Conservation (phyloP, 2,888 invertebrate genomes). For the Lasius platythorax region DNA sequence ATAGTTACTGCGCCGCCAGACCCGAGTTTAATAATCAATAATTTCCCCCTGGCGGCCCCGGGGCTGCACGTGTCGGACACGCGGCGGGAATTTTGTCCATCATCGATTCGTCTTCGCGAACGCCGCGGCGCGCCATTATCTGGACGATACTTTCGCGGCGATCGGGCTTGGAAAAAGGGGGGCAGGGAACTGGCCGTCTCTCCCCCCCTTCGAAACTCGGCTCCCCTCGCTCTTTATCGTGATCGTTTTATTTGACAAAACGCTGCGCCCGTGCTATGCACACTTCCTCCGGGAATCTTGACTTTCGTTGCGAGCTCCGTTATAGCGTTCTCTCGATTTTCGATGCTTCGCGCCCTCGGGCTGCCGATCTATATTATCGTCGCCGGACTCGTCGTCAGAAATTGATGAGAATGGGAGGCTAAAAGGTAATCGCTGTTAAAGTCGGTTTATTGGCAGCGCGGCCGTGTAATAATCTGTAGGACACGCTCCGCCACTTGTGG, state of each 20-base stretch:
- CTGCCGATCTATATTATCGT: slow-evolving; percentile 53
- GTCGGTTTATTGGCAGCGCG: slow-evolving; percentile 18
- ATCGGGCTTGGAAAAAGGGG: background rate
- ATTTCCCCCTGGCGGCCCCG: slow-evolving; percentile 76
- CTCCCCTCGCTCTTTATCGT: slow-evolving; percentile 58
- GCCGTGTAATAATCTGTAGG: slow-evolving; percentile 32
- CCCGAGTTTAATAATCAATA: slow-evolving; percentile 83
- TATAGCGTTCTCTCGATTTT: slow-evolving; percentile 48
- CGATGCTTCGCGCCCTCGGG: slow-evolving; percentile 18
- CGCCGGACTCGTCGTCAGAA: slow-evolving; percentile 50
- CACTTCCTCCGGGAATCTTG: slow-evolving; percentile 67
- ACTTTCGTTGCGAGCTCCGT: slow-evolving; percentile 31
- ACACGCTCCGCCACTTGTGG: slow-evolving; percentile 9
- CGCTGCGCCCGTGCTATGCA: slow-evolving; percentile 69
- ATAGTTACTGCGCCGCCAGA: slow-evolving; percentile 41
- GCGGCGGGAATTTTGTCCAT: slow-evolving; percentile 74
- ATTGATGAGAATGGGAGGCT: slow-evolving; percentile 46
- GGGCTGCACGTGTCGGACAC: slow-evolving; percentile 77
- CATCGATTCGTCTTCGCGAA: slow-evolving; percentile 38
- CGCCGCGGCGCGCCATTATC: slow-evolving; percentile 29
- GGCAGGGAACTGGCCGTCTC: background rate
- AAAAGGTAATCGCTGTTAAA: slow-evolving; percentile 40
- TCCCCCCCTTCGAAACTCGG: slow-evolving; percentile 60
- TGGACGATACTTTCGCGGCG: slow-evolving; percentile 56
- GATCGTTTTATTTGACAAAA: slow-evolving; percentile 75